Evolutionary conservation across 2,888 invertebrate species (phyloP), one percentile per base, ranked within the genome.

Genomic region (Napeogenes sylphis): DNA sequence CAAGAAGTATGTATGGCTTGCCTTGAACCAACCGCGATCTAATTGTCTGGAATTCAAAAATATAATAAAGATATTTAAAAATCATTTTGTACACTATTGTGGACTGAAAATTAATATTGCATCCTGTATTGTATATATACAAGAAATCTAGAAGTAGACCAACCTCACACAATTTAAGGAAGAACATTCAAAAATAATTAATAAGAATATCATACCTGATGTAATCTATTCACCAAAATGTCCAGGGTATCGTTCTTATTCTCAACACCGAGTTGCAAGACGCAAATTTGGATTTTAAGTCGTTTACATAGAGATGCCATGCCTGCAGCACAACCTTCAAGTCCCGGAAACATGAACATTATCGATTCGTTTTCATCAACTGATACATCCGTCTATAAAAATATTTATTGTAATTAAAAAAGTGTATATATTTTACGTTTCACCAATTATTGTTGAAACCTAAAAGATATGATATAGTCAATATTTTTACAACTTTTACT

Each of bases 1-100:
- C 98, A 13, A 95, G 92, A 1, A 99, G 79, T 64, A 93, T 92
- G 86, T 95, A 98, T 0, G 92, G 92, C 45, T 93, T 92, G 21
- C 91, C 90, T 0, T 92, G 92, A 10, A 92, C 85, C n/a, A 94
- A 78, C 12, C 91, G 87, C 51, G 90, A 83, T 61, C 92, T 87
- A 10, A 95, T 91, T 71, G 92, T 85, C 94, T 95, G 75, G n/a
- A 45, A 89, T 83, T 64, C 73, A 70, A 70, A 55, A 30, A 51
- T 6, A 13, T 35, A 62, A 61, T 55, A 38, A 35, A 5, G 4
- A 35, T 35, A 35, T 35, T 5, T 35, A 35, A 35, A 35, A 6
- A 5, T 35, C 4, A 35, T 2, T 21, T 21, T 21, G 21, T 21
- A 21, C 21, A 35, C 0, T 6, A 35, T 5, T 5, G 35, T 35